Evolutionary conservation across 2,113 vertebrate genomes (phyloP).

Genomic region (Scopus umbretta): DNA sequence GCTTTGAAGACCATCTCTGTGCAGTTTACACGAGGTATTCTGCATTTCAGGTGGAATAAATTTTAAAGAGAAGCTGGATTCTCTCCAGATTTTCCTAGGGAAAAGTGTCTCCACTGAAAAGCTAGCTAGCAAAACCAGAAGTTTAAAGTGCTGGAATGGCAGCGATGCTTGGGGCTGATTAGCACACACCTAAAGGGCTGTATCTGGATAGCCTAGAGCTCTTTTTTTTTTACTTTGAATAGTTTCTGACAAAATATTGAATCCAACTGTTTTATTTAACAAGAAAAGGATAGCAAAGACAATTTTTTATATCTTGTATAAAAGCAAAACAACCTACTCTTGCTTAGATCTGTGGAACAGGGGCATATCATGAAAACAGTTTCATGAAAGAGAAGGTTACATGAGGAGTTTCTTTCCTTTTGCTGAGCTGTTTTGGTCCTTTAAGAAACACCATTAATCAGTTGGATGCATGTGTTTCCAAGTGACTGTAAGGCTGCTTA

Average conservation of each 20-base stretch:
- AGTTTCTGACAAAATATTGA: background rate
- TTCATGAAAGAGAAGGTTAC: background rate
- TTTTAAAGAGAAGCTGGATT: background rate
- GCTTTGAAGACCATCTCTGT: background rate
- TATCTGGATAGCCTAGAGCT: background rate
- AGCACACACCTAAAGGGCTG: background rate
- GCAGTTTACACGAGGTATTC: background rate
- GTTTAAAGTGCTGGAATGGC: background rate
- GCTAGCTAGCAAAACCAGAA: background rate
- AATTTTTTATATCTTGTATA: background rate
- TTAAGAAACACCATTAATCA: background rate
- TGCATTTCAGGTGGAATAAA: background rate
- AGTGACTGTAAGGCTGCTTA: background rate
- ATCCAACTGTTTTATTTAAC: background rate
- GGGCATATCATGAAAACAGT: background rate
- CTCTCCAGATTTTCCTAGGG: background rate
- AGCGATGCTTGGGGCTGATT: background rate
- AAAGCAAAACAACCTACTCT: background rate
- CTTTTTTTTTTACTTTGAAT: background rate
- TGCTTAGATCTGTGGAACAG: background rate
- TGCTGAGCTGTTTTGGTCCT: background rate
- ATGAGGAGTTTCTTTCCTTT: background rate
- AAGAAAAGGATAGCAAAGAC: background rate
- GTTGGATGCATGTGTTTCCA: background rate
- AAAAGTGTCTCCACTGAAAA: background rate